These are phyloP conservation scores for Zygothrica quintamaculata DNA, from an alignment of 2,888 invertebrate species.

Conservation along the genomic window DNA sequence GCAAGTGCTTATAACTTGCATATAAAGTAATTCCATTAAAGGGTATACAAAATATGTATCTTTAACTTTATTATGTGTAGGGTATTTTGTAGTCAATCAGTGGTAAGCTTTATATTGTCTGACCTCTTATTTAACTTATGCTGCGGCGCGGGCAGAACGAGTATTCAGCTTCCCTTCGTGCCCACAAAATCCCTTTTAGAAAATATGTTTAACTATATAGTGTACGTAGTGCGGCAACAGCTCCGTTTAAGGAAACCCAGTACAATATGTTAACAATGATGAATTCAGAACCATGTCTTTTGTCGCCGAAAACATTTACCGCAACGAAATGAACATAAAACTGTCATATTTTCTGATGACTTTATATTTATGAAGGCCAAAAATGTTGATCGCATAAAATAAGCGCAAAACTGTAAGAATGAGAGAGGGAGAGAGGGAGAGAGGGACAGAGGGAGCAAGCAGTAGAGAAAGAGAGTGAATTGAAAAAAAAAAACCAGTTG, in stretches of 20 bases:
- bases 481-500: conserved; percentile 58
- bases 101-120: too few relatives aligned
- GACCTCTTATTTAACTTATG: conserved; percentile 5
- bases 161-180: conserved; percentile 18
- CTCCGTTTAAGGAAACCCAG: conserved; percentile 51
- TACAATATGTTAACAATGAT: conserved; percentile 72
- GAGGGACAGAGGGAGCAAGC: too few relatives aligned
- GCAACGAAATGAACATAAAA: conserved; percentile 77
- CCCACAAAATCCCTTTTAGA: neutral
- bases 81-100: too few relatives aligned
- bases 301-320: conserved; percentile 78
- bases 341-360: conserved; percentile 82
- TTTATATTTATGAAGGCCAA: conserved; percentile 81
- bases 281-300: conserved; percentile 73
- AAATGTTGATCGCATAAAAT: conserved; percentile 65
- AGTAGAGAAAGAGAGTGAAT: too few relatives aligned
- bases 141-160: conserved; percentile 1
- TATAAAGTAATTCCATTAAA: too few relatives aligned
- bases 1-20: too few relatives aligned
- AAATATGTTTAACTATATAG: conserved; percentile 9
- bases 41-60: too few relatives aligned
- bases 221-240: conserved; percentile 17
- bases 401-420: too few relatives aligned
- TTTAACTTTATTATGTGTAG: too few relatives aligned
- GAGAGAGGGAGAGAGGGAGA: too few relatives aligned